Base-by-base conservation (phyloP, 2,888 invertebrate genomes). In the Sminthurides aquaticus region DNA sequence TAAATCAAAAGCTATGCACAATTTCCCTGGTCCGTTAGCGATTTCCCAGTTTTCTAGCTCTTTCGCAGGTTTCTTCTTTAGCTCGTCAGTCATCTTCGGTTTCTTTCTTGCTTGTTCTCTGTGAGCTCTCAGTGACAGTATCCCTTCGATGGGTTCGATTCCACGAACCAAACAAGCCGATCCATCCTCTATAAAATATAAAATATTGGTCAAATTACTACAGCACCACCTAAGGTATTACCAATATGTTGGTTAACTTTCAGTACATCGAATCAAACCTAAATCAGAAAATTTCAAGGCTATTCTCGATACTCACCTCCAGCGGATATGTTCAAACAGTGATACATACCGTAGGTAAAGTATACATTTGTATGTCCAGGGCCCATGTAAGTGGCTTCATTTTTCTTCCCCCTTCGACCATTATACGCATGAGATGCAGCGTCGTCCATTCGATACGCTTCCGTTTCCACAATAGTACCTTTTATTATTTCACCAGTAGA, bases 331-430 rank as follows among this genome's bases (percentile, higher is more conserved):
- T 89, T 89, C 75, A 88, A 83, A 76, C 87, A 87, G 75, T 84
- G 81, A 75, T 88, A 87, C 84, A 87, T 86, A 69, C 88, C 88
- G 76, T 88, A 88, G 1, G 87, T 87, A 74, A 85, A 80, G 74
- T 88, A 88, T 2, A 89, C 85, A 77, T 85, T 88, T 27, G 83
- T 81, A 11, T 88, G 88, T 20, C 88, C 88, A 24, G 86, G 84
- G 61, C 79, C 77, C 86, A 87, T 87, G 75, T 84, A 89, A 86
- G 88, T 87, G 0, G 88, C 85, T 74, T 83, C 81, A 76, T 85
- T 87, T 69, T 83, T 79, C 2, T 81, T 79, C 0, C 88, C 87
- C 68, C 81, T 76, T 77, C 83, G 85, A 2, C 80, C 80, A 26
- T 78, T 76, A 75, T 81, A 86, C 0, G 87, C 84, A 74, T 85